phyloP scores from a whole-genome alignment of 2,797 vertebrate species.

The Clarias pachynema region DNA sequence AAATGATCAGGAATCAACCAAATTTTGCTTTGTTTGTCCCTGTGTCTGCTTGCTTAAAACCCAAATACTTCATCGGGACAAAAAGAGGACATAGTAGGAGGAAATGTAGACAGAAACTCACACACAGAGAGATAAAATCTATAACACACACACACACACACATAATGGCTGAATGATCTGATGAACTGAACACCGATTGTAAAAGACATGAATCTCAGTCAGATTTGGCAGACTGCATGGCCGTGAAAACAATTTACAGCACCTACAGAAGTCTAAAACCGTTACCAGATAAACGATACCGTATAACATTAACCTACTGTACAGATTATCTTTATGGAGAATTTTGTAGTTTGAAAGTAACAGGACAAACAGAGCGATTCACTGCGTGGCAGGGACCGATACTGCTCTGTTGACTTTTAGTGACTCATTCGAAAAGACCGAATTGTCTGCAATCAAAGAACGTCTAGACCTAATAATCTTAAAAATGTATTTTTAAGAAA shows the following conservation, averaged over 20 bases:
- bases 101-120: not conserved
- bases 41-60: not conserved
- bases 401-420: not conserved
- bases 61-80: not conserved
- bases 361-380: not conserved
- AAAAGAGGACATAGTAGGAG: not conserved
- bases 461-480: slow-evolving; percentile 6
- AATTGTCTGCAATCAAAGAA: not conserved
- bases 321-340: not conserved
- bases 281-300: not conserved
- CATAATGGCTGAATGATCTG: not conserved
- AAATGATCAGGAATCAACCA: too few species aligned
- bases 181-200: not conserved
- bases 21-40: not conserved
- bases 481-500: not conserved
- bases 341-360: not conserved
- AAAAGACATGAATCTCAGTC: not conserved
- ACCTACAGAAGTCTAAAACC: not conserved
- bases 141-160: not conserved
- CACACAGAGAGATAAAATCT: not conserved
- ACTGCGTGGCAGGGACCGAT: not conserved
- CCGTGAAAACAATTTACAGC: not conserved
- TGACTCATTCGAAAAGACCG: not conserved
- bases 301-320: not conserved
- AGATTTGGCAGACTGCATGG: not conserved